Percentiles rank a stretch among this genome's conserved stretches.
Conservation (phyloP, 2,797 vertebrate genomes). For the Platalea minor region DNA sequence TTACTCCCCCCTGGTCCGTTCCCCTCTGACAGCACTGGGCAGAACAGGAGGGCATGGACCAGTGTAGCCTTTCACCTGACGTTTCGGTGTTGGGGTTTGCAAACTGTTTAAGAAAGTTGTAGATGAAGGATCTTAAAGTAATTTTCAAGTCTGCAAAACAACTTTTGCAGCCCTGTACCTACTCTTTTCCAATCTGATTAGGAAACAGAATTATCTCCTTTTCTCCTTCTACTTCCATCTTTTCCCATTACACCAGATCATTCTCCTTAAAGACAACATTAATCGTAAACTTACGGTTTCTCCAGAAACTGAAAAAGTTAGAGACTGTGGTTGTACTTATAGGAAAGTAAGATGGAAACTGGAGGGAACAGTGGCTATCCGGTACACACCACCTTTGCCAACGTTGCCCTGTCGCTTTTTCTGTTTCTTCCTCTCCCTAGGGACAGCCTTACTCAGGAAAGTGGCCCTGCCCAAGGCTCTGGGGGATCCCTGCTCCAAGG, state of each 20-base stretch:
- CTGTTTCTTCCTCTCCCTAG: neutral
- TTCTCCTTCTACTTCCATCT: neutral
- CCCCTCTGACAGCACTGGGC: neutral
- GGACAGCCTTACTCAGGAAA: neutral
- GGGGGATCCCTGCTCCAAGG: neutral
- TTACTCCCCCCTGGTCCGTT: neutral
- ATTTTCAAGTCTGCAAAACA: neutral
- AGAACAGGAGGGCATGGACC: neutral
- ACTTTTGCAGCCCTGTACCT: neutral
- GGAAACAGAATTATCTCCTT: neutral
- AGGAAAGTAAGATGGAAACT: neutral
- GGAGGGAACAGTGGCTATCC: neutral
- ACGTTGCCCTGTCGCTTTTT: accelerated
- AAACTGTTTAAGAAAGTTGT: neutral
- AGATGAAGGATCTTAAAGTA: neutral
- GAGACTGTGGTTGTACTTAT: neutral
- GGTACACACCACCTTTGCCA: neutral
- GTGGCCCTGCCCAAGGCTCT: neutral
- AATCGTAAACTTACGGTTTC: neutral
- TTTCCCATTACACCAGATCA: neutral
- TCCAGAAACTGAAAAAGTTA: neutral
- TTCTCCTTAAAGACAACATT: neutral
- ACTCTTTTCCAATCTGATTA: neutral
- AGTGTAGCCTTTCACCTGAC: accelerated
- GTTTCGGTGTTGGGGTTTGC: neutral